Percentiles rank a stretch among this genome's conserved stretches.
phyloP scores from a whole-genome alignment of 2,113 vertebrate species.

The Lycaon pictus region DNA sequence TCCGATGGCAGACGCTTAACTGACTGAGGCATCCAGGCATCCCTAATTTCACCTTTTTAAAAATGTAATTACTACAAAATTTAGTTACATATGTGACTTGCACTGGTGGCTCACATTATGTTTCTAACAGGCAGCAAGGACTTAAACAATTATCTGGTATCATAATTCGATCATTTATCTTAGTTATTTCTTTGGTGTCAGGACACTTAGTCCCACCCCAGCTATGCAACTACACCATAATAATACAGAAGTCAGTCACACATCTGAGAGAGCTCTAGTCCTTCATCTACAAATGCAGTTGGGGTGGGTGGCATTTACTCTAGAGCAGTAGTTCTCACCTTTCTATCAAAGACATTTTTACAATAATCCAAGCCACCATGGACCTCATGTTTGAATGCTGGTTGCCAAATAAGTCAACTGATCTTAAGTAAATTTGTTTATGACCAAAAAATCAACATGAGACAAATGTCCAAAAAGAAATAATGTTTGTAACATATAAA shows the following conservation, averaged over 20 bases:
- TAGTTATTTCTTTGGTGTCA: not conserved
- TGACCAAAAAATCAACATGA: not conserved
- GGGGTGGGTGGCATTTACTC: not conserved
- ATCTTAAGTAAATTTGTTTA: not conserved
- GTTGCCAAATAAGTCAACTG: not conserved
- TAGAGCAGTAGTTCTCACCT: not conserved
- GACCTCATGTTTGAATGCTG: not conserved
- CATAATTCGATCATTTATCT: not conserved
- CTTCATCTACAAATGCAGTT: not conserved
- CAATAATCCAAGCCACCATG: not conserved
- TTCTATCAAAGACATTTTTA: not conserved
- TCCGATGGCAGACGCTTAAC: too few species aligned
- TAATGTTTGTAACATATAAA: not conserved
- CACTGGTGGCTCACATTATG: not conserved
- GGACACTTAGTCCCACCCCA: not conserved
- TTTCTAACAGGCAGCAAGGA: not conserved
- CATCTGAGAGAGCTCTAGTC: not conserved
- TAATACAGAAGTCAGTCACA: not conserved
- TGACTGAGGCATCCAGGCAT: too few species aligned
- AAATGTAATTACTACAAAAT: not conserved
- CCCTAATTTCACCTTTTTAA: not conserved
- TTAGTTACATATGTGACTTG: not conserved
- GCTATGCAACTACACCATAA: not conserved
- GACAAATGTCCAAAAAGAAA: not conserved
- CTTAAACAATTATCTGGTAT: not conserved